These are phyloP conservation scores for Ichneumoninae sp. DNA, from an alignment of 2,888 invertebrate species.

Conservation along the genomic window DNA sequence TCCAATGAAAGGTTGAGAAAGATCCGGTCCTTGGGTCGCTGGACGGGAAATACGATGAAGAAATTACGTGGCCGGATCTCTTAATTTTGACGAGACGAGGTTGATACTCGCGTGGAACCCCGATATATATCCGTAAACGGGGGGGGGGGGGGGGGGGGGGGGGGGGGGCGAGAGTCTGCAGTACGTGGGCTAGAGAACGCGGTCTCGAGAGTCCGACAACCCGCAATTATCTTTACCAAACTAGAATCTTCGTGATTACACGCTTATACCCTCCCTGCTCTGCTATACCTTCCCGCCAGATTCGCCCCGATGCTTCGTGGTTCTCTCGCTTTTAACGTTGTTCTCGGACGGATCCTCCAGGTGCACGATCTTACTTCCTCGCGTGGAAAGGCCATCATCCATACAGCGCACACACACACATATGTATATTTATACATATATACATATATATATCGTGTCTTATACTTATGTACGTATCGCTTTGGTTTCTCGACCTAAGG, in stretches of 20 bases:
- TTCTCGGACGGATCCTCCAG: conserved; percentile 72
- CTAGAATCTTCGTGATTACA: conserved; percentile 82
- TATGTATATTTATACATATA: conserved; percentile 5
- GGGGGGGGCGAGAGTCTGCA: conserved; percentile 33
- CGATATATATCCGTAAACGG: conserved; percentile 44
- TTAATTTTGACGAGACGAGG: conserved; percentile 81
- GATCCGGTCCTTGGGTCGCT: conserved; percentile 39
- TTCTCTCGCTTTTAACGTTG: conserved; percentile 14
- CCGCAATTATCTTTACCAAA: conserved; percentile 82
- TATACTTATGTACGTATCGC: conserved; percentile 17
- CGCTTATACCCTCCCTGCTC: conserved; percentile 67
- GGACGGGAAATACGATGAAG: conserved; percentile 78
- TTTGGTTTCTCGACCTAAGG: conserved; percentile 34
- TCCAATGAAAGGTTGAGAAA: not conserved
- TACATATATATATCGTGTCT: conserved; percentile 9
- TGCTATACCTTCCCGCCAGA: conserved; percentile 33
- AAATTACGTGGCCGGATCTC: conserved; percentile 82
- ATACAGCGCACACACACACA: conserved; percentile 20
- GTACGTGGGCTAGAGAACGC: conserved; percentile 61
- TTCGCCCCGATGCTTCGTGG: conserved; percentile 38
- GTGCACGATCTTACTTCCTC: conserved; percentile 69
- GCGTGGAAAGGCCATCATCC: conserved; percentile 55
- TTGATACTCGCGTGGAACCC: conserved; percentile 19
- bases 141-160: conserved; percentile 14
- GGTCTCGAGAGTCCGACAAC: conserved; percentile 75